Base-by-base conservation (phyloP, 1,140 invertebrate genomes). In the Octopus bimaculoides region DNA sequence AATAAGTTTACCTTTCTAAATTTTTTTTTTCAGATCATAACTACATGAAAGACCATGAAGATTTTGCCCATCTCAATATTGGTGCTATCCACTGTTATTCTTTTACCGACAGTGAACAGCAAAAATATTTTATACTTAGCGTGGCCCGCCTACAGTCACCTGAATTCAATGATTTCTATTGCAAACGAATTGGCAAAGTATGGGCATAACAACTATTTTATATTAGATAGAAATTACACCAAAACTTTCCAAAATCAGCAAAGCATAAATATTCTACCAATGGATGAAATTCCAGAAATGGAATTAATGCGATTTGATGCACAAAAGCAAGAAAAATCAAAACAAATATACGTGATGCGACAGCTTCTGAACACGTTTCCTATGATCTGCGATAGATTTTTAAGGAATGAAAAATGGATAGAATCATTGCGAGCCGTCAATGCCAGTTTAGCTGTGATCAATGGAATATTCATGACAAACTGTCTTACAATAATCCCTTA, bases 401-500 rank as follows among this genome's bases (percentile, higher is more conserved):
- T 71, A 9, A 14, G 17, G 17, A 20, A 71, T 14, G 66, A 71
- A 71, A 20, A 71, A n/a, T 71, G 66, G 66, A 6, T 71, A n/a
- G 17, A 17, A 71, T n/a, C 8, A 6, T 71, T 71, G 66, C 17
- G 26, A 14, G 8, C 6, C 26, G 66, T 71, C 17, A 71, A 71
- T 20, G 66, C 66, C 26, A n/a, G 17, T 14, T 17, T 71, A 6
- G 14, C 14, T 71, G 66, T 71, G 26, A 20, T 71, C 6, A 20
- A 71, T 17, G 66, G 66, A 9, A 20, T 71, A 12, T 71, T 71
- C 14, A 6, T 71, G 66, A 71, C 17, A n/a, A n/a, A 14, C 17
- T 71, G 66, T 20, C 66, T 71, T 14, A 71, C 66, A 71, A 71
- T 71, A 10, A 71, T 71, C 52, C 74, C 74, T 26, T 75, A 75